Evolutionary conservation across 2,113 vertebrate species (phyloP).

Genomic region (Progne subis): DNA sequence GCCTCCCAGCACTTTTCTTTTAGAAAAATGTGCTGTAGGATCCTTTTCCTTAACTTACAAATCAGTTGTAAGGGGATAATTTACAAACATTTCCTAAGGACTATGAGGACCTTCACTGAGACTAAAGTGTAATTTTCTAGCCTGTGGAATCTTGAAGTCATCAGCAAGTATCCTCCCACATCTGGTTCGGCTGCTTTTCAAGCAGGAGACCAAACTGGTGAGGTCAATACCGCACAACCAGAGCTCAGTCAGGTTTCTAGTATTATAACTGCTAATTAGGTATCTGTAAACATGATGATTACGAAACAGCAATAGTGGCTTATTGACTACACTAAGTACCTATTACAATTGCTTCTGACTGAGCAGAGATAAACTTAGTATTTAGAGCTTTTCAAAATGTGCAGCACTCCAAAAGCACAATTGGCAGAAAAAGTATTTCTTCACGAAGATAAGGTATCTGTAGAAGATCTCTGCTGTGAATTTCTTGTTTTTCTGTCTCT

Average conservation of each 20-base stretch:
- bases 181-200: background rate
- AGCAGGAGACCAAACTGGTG: background rate
- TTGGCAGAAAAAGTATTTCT: background rate
- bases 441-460: slow-evolving; percentile 27
- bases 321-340: slow-evolving; percentile 22
- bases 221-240: background rate
- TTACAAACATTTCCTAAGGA: background rate
- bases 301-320: background rate
- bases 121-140: background rate
- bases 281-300: background rate
- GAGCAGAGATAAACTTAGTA: background rate
- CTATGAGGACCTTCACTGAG: background rate
- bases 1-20: background rate
- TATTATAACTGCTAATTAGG: background rate
- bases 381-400: slow-evolving; percentile 21
- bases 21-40: background rate
- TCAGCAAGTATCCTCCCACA: background rate
- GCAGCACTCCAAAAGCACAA: slow-evolving; percentile 1
- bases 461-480: background rate
- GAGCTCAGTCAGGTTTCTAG: background rate
- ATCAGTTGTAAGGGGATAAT: background rate
- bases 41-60: background rate
- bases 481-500: background rate
- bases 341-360: background rate
- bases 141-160: background rate